These are phyloP conservation scores for Listrodromus nycthemerus DNA, from an alignment of 2,888 invertebrate genomes.

Conservation along the genomic window DNA sequence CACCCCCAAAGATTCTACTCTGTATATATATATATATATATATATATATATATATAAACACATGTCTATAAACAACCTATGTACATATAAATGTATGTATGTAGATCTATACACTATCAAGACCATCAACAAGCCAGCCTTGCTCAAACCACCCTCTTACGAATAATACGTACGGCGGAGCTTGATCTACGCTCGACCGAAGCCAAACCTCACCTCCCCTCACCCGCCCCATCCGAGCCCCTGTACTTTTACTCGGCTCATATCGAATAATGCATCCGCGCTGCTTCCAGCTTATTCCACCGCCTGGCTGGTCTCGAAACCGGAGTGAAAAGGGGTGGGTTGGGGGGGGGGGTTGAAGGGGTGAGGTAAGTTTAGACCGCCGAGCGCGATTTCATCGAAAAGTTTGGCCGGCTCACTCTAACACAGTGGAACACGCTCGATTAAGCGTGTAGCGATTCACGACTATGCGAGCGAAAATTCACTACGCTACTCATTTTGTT, in stretches of 20 bases:
- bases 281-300: slow-evolving; percentile 70
- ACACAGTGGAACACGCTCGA: slow-evolving; percentile 68
- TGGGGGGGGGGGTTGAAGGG: slow-evolving; percentile 10
- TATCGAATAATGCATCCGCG: slow-evolving; percentile 78
- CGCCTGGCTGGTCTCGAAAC: slow-evolving; percentile 29
- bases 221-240: not conserved
- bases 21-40: slow-evolving; percentile 12
- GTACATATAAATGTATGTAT: slow-evolving; percentile 1
- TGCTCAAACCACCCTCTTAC: slow-evolving; percentile 59
- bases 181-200: slow-evolving; percentile 64
- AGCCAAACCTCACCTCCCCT: slow-evolving; percentile 58
- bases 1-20: slow-evolving; percentile 65
- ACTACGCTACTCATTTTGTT: slow-evolving; percentile 49
- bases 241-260: slow-evolving; percentile 64
- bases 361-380: slow-evolving; percentile 76
- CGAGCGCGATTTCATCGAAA: slow-evolving; percentile 81
- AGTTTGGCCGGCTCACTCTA: slow-evolving; percentile 73
- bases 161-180: slow-evolving; percentile 61
- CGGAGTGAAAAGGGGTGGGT: slow-evolving; percentile 34
- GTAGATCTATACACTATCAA: slow-evolving; percentile 33
- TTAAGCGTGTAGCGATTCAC: slow-evolving; percentile 71
- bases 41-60: not conserved
- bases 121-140: not conserved
- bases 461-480: slow-evolving; percentile 67
- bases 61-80: not conserved